Base-by-base conservation (phyloP, 2,888 invertebrate species). In the Minunthozetes semirufus region DNA sequence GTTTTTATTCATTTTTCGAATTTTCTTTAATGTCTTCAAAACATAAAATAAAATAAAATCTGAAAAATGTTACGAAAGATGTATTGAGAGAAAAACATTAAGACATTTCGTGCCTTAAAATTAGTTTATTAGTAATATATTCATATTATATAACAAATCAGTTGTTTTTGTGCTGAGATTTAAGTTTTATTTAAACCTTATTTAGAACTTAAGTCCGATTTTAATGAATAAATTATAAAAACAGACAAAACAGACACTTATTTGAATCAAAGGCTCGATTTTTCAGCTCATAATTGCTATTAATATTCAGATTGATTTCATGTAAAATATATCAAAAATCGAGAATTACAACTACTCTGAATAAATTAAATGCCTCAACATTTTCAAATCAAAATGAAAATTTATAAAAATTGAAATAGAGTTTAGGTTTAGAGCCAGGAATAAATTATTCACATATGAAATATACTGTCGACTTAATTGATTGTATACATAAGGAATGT, bases 131-230 rank as follows among this genome's bases (percentile, higher is more conserved):
- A 4, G 3, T 63, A 63, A 63, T 29, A 29, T 63, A 63, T 63
- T 63, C 61, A 63, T 63, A 29, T 63, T 63, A 29, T 63, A 29
- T 33, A 63, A 63, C 61, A 63, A 63, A 63, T 63, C 61, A 63
- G 56, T 56, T 1, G 6, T 48, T 56, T 56, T 25, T 56, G 11
- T 29, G 27, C 3, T 53, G 53, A 59, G 17, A 27, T 63, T 63
- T 5, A n/a, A 63, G 8, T 17, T 6, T 63, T 33, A 9, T 63
- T 63, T 33, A 63, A 63, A 63, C 22, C 17, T 17, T 33, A 33
- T 63, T 63, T 25, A 63, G 61, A 33, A 33, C 15, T 63, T 63
- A 56, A 6, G 22, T 56, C 11, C 6, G 8, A 56, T 56, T 56
- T 56, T n/a, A 56, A 56, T 56, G 56, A 56, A 56, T 56, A 56